These are phyloP conservation scores for Drosophila nr. fundita DNA, from an alignment of 2,888 invertebrate genomes.

Conservation along the genomic window DNA sequence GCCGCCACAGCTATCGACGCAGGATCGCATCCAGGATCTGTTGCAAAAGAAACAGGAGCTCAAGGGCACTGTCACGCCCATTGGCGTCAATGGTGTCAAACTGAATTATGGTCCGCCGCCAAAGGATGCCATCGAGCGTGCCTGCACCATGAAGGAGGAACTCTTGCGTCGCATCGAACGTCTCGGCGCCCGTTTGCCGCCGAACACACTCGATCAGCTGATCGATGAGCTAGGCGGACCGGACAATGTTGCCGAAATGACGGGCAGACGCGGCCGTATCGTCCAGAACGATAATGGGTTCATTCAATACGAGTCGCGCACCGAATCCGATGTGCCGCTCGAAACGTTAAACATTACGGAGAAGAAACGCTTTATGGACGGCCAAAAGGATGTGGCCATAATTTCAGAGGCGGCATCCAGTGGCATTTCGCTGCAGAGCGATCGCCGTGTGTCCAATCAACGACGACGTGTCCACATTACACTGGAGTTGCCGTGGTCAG, in stretches of 20 bases:
- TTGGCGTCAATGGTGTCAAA: conserved; percentile 83
- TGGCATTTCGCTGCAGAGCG: conserved; percentile 98
- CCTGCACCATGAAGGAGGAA: conserved; percentile 97
- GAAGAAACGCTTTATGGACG: conserved; percentile 97
- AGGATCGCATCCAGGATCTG: conserved; percentile 92
- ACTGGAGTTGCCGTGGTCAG: conserved; percentile 99
- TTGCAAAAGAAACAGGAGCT: conserved; percentile 86
- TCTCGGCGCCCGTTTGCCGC: conserved; percentile 94
- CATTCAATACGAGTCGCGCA: conserved; percentile 97
- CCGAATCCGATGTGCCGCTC: conserved; percentile 97
- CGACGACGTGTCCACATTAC: conserved; percentile 98
- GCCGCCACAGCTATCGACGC: conserved; percentile 86
- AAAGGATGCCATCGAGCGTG: conserved; percentile 94
- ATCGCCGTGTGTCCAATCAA: conserved; percentile 96
- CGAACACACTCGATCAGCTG: conserved; percentile 98
- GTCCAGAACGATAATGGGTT: conserved; percentile 96
- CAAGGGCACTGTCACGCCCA: conserved; percentile 82
- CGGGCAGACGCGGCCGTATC: conserved; percentile 96
- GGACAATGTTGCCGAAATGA: conserved; percentile 99
- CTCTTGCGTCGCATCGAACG: conserved; percentile 93
- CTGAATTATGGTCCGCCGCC: conserved; percentile 87
- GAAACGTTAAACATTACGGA: conserved; percentile 98
- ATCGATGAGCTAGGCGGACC: conserved; percentile 99
- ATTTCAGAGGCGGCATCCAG: conserved; percentile 99
- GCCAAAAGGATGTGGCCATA: conserved; percentile 98